These are phyloP conservation scores for Lamellibrachia satsuma DNA, from an alignment of 2,888 invertebrate genomes.

Conservation along the genomic window DNA sequence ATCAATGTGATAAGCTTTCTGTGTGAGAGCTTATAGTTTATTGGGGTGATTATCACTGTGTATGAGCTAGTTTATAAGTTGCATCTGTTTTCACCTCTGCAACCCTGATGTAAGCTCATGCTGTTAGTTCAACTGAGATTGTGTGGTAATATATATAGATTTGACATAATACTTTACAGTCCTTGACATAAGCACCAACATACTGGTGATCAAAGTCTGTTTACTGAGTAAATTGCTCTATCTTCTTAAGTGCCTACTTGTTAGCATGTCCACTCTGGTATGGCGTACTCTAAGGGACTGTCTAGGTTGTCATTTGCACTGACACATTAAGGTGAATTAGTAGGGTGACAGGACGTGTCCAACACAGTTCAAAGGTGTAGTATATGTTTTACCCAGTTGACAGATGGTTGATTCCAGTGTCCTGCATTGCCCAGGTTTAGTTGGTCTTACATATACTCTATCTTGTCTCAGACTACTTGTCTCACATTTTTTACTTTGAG, in stretches of 20 bases:
- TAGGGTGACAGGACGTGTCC: background rate
- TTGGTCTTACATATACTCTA: background rate
- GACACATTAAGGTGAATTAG: background rate
- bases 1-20: background rate
- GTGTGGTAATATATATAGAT: background rate
- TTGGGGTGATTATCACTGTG: background rate
- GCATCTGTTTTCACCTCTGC: background rate
- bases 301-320: background rate
- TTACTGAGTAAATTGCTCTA: background rate
- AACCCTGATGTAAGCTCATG: background rate
- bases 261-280: background rate
- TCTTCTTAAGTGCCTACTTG: background rate
- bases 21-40: background rate
- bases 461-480: background rate
- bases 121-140: background rate
- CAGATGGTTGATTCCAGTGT: no score
- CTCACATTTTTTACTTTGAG: background rate
- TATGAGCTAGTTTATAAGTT: background rate
- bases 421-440: no score
- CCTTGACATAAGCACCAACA: background rate
- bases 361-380: background rate
- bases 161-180: background rate
- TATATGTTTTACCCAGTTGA: background rate
- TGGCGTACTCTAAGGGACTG: background rate
- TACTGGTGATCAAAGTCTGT: background rate